Evolutionary conservation across 2,888 invertebrate species (phyloP), one percentile per base, ranked within the genome.

Genomic region (Spodoptera picta): DNA sequence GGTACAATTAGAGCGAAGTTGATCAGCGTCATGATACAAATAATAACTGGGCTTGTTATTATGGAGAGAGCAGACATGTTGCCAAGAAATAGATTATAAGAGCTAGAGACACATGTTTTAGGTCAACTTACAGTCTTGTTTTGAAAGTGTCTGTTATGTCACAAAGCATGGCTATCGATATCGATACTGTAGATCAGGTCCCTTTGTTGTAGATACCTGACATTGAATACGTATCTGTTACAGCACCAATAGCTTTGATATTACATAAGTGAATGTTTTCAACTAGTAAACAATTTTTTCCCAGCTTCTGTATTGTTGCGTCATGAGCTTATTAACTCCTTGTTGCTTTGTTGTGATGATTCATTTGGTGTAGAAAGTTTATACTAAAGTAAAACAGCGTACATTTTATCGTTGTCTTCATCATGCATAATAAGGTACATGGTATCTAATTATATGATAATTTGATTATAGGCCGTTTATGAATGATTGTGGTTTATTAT

Each of bases 1-100:
- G 60, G 68, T 80, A 83, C 83, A 91, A 92, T 93, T 91, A 92
- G 89, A 92, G 87, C 88, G 87, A 71, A 78, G 81, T 84, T 85
- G 92, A 92, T 92, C 85, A 63, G 75, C 83, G 79, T 69, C 66
- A 68, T 77, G 92, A 92, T 91, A 91, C 81, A 85, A 84, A 84
- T 89, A 89, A 90, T 89, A 85, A 83, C 83, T 81, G 78, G 80
- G 81, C 75, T 78, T 68, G 83, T 79, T 81, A 90, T 90, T 87
- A 88, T 58, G 83, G 92, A 89, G 93, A 93, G 90, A 93, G 92
- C 83, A 80, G 77, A 69, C 79, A 69, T 71, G 66, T 70, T 47
- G 42, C 55, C 51, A 60, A 63, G 64, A 66, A 79, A 75, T 73
- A 67, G 69, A 80, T 69, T 77, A 79, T 60, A 49, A 69, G 56